Evolutionary conservation across 2,888 invertebrate genomes (phyloP), one percentile per base, ranked within the genome.

Genomic region (Deilephila elpenor): DNA sequence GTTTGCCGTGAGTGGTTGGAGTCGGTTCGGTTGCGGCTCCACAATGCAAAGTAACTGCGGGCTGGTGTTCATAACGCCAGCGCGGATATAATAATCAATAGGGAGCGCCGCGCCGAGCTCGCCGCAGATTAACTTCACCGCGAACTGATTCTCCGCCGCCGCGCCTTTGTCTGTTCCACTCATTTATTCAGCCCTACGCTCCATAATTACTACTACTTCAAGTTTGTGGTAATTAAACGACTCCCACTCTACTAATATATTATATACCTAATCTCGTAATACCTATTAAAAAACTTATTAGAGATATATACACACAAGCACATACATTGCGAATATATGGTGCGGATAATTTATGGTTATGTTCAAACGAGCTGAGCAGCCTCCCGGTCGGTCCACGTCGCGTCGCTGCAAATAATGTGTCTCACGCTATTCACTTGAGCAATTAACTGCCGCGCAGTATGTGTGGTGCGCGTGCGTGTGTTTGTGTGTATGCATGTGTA

Each of bases 1-100:
- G 19, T 17, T 56, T n/a, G 3, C 56, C 19, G 56, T n/a, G 56
- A 56, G 56, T 56, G 56, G 44, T 44, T 11, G 44, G 44, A 11
- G 11, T 37, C 44, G 56, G n/a, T 1, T n/a, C 56, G 56, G 56
- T n/a, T 56, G 56, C 56, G 56, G 56, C 56, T 56, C 56, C 56
- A 56, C 56, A 67, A 44, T 67, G 44, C 67, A 67, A 67, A 67
- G 25, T 44, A 67, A 67, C 44, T 64, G 51, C 44, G 44, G 67
- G n/a, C 34, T 7, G 51, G 20, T 20, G 67, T 67, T 67, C 67
- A 67, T 67, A 67, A 51, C 67, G 67, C 25, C 25, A 34, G 37
- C 64, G 34, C 62, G 44, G 67, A 67, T 67, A 67, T 67, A 44
- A 67, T 67, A 67, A 67, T 67, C 67, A 67, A 67, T 67, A 67